phyloP scores from a whole-genome alignment of 2,888 invertebrate genomes.

The Apodemia mormo region DNA sequence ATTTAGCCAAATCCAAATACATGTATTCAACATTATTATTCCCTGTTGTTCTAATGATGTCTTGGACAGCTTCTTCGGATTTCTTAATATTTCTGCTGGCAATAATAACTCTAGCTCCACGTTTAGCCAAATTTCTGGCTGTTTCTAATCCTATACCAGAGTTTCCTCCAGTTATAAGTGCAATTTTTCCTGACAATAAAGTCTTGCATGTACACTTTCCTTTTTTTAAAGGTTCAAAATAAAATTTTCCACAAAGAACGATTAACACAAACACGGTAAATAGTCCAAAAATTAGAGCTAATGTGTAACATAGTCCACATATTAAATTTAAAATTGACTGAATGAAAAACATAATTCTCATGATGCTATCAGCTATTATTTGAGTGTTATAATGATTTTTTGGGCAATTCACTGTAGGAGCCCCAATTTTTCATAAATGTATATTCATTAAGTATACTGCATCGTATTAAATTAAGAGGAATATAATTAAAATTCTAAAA shows the following conservation, averaged over 20 bases:
- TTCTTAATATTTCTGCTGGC: conserved; percentile 88
- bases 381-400: no score
- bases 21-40: conserved; percentile 86
- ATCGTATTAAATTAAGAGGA: no score
- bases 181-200: conserved; percentile 78
- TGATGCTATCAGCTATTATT: conserved; percentile 35
- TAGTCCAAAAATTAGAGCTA: neutral
- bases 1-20: conserved; percentile 73
- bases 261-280: conserved; percentile 31
- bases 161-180: conserved; percentile 90
- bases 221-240: conserved; percentile 45
- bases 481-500: no score
- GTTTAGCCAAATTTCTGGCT: conserved; percentile 84
- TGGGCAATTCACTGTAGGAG: no score
- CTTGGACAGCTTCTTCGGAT: conserved; percentile 85
- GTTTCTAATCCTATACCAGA: conserved; percentile 92
- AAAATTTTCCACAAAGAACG: conserved; percentile 38
- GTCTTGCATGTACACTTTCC: conserved; percentile 55
- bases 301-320: no score
- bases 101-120: conserved; percentile 86
- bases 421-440: no score
- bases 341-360: neutral
- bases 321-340: neutral
- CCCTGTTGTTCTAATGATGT: conserved; percentile 85
- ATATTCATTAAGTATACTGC: no score